Evolutionary conservation across 1,140 invertebrate genomes (phyloP).

Genomic region (Brachionus koreanus): DNA sequence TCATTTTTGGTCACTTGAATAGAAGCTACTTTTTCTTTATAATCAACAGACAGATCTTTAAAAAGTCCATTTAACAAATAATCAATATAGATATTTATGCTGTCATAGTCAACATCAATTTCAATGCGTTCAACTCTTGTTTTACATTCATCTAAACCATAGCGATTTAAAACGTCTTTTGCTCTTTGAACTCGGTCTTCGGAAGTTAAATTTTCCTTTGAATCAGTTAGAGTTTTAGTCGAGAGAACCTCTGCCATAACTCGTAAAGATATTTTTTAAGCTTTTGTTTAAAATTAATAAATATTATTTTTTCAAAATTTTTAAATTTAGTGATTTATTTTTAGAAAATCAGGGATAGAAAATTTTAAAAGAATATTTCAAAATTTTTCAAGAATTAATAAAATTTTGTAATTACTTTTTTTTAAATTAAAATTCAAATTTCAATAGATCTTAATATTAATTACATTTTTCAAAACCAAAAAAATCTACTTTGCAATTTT

Average conservation of each 20-base stretch:
- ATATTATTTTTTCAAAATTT: too few relatives aligned
- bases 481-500: too few relatives aligned
- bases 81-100: neutral
- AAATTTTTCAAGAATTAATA: too few relatives aligned
- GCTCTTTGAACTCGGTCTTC: neutral
- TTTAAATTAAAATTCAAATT: too few relatives aligned
- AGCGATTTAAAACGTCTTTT: neutral
- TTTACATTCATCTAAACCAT: neutral
- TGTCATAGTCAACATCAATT: neutral
- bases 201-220: neutral
- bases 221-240: neutral
- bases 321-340: too few relatives aligned
- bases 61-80: slow-evolving; percentile 12
- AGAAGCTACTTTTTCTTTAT: slow-evolving; percentile 11
- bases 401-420: too few relatives aligned
- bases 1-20: slow-evolving; percentile 16
- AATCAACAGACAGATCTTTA: slow-evolving; percentile 2
- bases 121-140: neutral
- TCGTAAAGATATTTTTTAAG: too few relatives aligned
- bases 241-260: neutral
- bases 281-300: too few relatives aligned
- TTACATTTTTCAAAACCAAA: too few relatives aligned
- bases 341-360: too few relatives aligned
- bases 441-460: too few relatives aligned
- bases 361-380: too few relatives aligned